Base-by-base conservation (phyloP, 2,113 vertebrate species). In the Ceuthmochares aereus region DNA sequence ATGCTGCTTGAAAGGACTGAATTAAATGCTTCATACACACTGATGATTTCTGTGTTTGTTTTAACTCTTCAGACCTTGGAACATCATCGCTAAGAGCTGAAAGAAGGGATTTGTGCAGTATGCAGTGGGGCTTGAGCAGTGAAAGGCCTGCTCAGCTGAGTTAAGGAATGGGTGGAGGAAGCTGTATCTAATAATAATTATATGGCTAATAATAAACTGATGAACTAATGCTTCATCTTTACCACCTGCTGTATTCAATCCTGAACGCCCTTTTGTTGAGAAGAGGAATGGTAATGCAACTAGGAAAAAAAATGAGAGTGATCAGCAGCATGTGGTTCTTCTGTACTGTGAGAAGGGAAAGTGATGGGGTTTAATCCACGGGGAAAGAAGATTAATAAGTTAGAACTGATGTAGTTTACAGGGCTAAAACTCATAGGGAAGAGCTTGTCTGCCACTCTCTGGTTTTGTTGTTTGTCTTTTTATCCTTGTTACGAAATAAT, bases 391-490 rank as follows among this genome's bases (percentile, higher is more conserved):
- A 30, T 45, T 30, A 67, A 2, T 58, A 54, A 74, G 19, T 76
- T 83, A 66, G 23, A 64, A 76, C 4, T 58, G 52, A 73, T 0
- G 0, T 59, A 72, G 76, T 84, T 93, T 64, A 51, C 40, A 89
- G 51, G 37, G 51, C 83, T 62, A 67, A 83, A 93, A 22, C 47
- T 73, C n/a, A 55, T 14, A 90, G 25, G 15, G 30, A 60, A 69
- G 40, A 68, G 20, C n/a, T 89, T 1, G 2, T 62, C 36, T 92
- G 51, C 45, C n/a, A 8, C 34, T 87, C 75, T 56, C 36, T 5
- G 5, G 16, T 58, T 74, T 76, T 92, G 26, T 17, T 72, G 95
- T 92, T 89, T 87, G 43, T 51, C 52, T 96, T 95, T 75, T 87
- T 67, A 64, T 87, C 49, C 14, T 72, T 87, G 85, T 73, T 36